Percentiles rank a stretch among this genome's conserved stretches.
Evolutionary conservation across 2,113 vertebrate species (phyloP).

Genomic region (Lepus europaeus): DNA sequence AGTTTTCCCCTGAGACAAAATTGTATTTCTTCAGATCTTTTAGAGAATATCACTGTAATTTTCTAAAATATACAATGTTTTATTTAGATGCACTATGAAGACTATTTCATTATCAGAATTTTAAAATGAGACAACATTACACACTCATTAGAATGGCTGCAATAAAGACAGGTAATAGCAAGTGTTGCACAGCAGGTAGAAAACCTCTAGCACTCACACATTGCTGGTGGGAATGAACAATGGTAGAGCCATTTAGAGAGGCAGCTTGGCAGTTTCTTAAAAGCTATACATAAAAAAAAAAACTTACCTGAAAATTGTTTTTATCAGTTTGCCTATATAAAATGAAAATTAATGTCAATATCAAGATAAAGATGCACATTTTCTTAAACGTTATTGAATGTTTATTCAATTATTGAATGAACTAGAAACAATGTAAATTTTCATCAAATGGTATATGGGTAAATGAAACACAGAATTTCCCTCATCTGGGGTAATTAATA

Average conservation of each 20-base stretch:
- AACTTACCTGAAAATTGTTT: background rate
- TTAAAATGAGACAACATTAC: background rate
- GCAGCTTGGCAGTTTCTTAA: background rate
- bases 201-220: background rate
- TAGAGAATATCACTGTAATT: background rate
- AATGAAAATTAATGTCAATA: background rate
- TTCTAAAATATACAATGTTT: background rate
- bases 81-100: background rate
- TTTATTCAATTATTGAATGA: too few relatives aligned
- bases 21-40: constrained; percentile 69
- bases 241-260: background rate
- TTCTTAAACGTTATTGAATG: background rate
- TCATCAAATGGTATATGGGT: background rate
- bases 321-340: background rate
- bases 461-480: background rate
- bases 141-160: background rate
- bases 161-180: background rate
- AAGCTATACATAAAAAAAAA: constrained; percentile 2
- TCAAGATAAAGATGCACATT: background rate
- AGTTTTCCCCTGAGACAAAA: constrained; percentile 73
- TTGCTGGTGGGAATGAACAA: background rate
- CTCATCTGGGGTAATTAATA: too few relatives aligned
- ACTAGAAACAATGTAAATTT: background rate
- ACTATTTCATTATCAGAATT: background rate
- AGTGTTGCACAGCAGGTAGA: background rate